Conservation (phyloP, 1,140 invertebrate genomes). For the Aphidius gifuensis region DNA sequence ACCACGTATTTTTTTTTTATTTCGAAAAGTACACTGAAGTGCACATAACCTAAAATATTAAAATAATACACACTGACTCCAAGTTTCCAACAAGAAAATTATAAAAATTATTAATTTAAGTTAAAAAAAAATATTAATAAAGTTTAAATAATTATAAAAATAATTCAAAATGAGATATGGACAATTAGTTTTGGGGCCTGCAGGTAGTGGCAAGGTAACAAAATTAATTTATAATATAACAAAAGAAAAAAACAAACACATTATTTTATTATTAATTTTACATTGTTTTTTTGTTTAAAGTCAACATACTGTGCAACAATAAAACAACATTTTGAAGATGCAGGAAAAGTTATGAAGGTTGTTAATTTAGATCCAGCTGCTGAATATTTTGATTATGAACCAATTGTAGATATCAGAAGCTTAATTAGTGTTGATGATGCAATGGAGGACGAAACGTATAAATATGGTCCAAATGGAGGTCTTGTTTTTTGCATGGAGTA, state of each 20-base stretch:
- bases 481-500: constrained; percentile 96
- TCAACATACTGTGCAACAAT: constrained; percentile 94
- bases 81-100: no score
- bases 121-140: no score
- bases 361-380: constrained; percentile 98
- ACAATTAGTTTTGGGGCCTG: constrained; percentile 93
- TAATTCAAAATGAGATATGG: constrained; percentile 77
- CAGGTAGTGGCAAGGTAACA: constrained; percentile 88
- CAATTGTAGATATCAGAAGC: constrained; percentile 86
- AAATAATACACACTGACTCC: no score
- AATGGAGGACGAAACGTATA: constrained; percentile 93
- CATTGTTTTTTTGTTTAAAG: constrained; percentile 48
- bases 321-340: constrained; percentile 76
- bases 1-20: no score
- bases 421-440: constrained; percentile 93
- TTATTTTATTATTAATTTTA: constrained; percentile 14
- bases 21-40: no score
- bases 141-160: neutral
- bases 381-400: constrained; percentile 90
- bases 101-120: no score
- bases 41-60: no score
- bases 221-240: constrained; percentile 17
- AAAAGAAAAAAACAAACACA: constrained; percentile 13
- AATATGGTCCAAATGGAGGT: constrained; percentile 96
- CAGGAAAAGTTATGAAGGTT: constrained; percentile 75